Base-by-base conservation (phyloP, 2,113 vertebrate genomes). In the Merops nubicus region DNA sequence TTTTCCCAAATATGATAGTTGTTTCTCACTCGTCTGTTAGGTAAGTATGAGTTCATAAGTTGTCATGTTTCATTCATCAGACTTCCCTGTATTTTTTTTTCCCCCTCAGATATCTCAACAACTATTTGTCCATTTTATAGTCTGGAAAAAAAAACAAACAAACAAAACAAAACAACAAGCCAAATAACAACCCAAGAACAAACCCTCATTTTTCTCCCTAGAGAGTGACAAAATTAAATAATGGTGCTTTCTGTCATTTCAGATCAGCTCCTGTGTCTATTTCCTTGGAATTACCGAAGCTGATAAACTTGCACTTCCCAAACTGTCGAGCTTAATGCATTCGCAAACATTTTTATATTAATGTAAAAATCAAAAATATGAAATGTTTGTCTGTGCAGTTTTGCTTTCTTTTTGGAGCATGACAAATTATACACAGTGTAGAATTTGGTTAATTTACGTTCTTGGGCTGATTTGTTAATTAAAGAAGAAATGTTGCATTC, bases 401-500 rank as follows among this genome's bases (percentile, higher is more conserved):
- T 93, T 73, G 8, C 33, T 62, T 92, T 89, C 31, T 78, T 85
- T 96, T 80, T 88, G 83, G 34, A 95, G 74, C 33, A 76, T 59
- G 38, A 84, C 31, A 75, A 88, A 70, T 84, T 74, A 84, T 73
- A 68, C 31, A 79, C 28, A 9, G 69, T 89, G 42, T 48, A 42
- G 65, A 85, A 92, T 33, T 56, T 84, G 60, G 51, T 57, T 91
- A 78, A 91, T 93, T 96, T 96, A 53, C 48, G 57, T 94, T 95
- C 62, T 57, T 81, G 53, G 34, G 54, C 92, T 92, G 60, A 80
- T 95, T 92, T 91, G 64, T 91, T 95, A 95, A 93, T 97, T 96
- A 93, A 76, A 89, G 63, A 85, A 93, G 83, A 50, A 89, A 70
- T 81, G 75, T 94, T 93, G 56, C 38, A 0, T 93, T 97, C 65